Evolutionary conservation across 2,888 invertebrate genomes (phyloP), one percentile per base, ranked within the genome.

Genomic region (Willowsia nigromaculata): DNA sequence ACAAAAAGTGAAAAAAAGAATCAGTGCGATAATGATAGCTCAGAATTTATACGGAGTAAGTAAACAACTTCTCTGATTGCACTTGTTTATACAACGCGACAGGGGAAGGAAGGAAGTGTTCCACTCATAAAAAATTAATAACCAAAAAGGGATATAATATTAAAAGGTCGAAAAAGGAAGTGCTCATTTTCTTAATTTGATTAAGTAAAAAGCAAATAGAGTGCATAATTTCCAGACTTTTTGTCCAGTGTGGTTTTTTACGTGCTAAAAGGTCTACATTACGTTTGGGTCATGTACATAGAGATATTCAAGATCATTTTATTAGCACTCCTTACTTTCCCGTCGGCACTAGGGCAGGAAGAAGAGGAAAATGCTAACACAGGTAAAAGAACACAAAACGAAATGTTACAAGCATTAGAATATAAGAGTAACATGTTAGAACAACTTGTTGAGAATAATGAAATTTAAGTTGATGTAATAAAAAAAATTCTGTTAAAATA

Each of bases 101-200:
- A 50, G 78, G 7, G 85, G 85, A 85, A 85, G 85, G 85, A 85
- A 85, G 85, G 85, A 85, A 85, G 85, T 65, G 74, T 47, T 6
- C 30, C 15, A 15, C 74, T 47, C n/a, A 6, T 50, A 76, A 76
- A 76, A 76, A 47, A 9, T 13, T 74, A n/a, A n/a, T 68, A 22
- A 37, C 47, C 25, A 47, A 65, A 30, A 33, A 6, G 71, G 18
- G 22, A 25, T 30, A 56, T 37, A 25, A 68, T 9, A 37, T 6
- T 37, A 37, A 37, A 37, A 37, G 22, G n/a, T 15, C 0, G 37
- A 37, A 37, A 18, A 37, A 13, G 50, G 50, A 68, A 68, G 47
- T 30, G 53, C 18, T 40, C 65, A 71, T 40, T 84, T 84, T 47
- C 13, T 74, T 74, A 40, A 76, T 76, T 85, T 40, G 47, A 85